Evolutionary conservation across 2,888 invertebrate genomes (phyloP).

Genomic region (Griposia aprilina): DNA sequence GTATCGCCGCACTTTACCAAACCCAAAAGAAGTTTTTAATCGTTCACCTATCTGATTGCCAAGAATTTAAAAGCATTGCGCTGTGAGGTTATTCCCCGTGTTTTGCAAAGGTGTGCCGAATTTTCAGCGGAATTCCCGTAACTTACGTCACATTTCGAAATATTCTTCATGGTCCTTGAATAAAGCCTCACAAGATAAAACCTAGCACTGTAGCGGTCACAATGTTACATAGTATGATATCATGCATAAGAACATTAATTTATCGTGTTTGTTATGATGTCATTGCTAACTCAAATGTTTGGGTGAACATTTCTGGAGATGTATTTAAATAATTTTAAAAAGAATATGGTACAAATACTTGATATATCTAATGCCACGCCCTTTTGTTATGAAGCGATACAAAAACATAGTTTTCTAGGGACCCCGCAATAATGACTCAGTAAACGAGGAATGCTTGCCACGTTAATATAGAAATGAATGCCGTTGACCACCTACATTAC

Average conservation of each 20-base stretch:
- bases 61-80: constrained; percentile 25
- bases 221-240: constrained; percentile 74
- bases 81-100: constrained; percentile 24
- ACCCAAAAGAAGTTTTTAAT: constrained; percentile 29
- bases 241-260: constrained; percentile 71
- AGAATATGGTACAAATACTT: constrained; percentile 42
- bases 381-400: constrained; percentile 64
- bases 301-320: constrained; percentile 41
- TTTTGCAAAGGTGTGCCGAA: constrained; percentile 25
- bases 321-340: constrained; percentile 40
- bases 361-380: constrained; percentile 67
- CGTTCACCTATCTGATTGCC: constrained; percentile 39
- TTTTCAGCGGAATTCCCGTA: background rate
- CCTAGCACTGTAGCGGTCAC: constrained; percentile 56
- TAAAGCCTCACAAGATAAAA: constrained; percentile 63
- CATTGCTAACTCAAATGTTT: constrained; percentile 69
- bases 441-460: constrained; percentile 71
- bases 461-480: constrained; percentile 70
- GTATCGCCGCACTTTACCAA: constrained; percentile 42
- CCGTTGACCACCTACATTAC: constrained; percentile 54
- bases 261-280: constrained; percentile 75
- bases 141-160: constrained; percentile 12
- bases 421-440: constrained; percentile 72
- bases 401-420: constrained; percentile 66
- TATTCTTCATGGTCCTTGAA: constrained; percentile 28